These are phyloP conservation scores for Cryptus armator DNA, from an alignment of 2,888 invertebrate genomes.

Conservation along the genomic window DNA sequence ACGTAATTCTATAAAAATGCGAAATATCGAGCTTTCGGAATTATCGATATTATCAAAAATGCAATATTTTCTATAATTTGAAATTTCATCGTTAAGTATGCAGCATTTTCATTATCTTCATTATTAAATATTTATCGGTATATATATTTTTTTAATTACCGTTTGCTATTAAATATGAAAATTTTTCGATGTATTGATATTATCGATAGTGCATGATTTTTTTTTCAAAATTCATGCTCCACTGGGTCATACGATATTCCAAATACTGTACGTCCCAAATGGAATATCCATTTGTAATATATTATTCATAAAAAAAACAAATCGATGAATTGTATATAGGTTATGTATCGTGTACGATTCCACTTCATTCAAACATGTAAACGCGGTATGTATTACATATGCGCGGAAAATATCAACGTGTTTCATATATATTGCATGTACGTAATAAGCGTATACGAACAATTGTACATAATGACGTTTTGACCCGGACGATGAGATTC, in stretches of 20 bases:
- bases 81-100: neutral
- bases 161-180: neutral
- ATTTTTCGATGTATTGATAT: too few relatives aligned
- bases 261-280: too few relatives aligned
- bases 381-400: slow-evolving; percentile 8
- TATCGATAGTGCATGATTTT: too few relatives aligned
- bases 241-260: too few relatives aligned
- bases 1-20: neutral
- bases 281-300: too few relatives aligned
- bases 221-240: too few relatives aligned
- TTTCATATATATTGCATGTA: slow-evolving; percentile 65
- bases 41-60: neutral
- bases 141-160: neutral
- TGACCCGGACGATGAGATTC: slow-evolving; percentile 72
- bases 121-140: neutral
- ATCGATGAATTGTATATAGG: neutral
- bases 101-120: neutral
- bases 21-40: neutral
- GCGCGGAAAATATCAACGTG: slow-evolving; percentile 20
- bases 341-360: neutral
- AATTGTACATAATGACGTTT: slow-evolving; percentile 75
- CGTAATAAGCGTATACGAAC: slow-evolving; percentile 73
- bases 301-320: neutral
- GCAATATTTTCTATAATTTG: neutral
- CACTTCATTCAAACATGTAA: neutral